These are phyloP conservation scores for Cataglyphis rosenhaueri DNA, from an alignment of 2,888 invertebrate species.

Conservation along the genomic window DNA sequence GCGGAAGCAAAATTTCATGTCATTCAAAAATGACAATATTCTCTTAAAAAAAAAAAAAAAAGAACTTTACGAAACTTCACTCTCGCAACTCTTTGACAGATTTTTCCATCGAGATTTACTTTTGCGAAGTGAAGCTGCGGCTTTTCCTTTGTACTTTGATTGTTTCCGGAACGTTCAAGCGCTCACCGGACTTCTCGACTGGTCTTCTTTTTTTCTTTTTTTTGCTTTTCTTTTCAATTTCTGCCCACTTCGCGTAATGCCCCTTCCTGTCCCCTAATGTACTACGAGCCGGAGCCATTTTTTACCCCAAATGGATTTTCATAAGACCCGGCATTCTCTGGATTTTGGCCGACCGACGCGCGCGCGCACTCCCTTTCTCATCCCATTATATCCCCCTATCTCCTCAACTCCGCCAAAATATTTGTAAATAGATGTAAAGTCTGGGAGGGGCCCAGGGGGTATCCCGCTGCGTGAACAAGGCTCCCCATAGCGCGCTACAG, in stretches of 20 bases:
- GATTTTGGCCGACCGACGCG: slow-evolving; percentile 61
- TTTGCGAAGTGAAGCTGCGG: slow-evolving; percentile 26
- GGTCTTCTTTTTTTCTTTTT: slow-evolving; percentile 49
- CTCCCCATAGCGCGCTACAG: slow-evolving; percentile 80
- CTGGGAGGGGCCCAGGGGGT: slow-evolving; percentile 78
- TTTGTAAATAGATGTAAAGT: slow-evolving; percentile 84
- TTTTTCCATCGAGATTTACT: slow-evolving; percentile 30
- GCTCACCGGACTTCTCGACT: slow-evolving; percentile 18
- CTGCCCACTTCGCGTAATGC: slow-evolving; percentile 45
- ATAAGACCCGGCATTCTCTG: slow-evolving; percentile 72
- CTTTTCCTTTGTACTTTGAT: slow-evolving; percentile 23
- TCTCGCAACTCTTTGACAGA: slow-evolving; percentile 4
- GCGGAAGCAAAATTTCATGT: not conserved
- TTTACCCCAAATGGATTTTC: slow-evolving; percentile 81
- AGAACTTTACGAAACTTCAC: not conserved
- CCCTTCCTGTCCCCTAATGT: slow-evolving; percentile 58
- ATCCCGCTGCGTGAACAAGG: slow-evolving; percentile 82
- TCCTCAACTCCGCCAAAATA: slow-evolving; percentile 81
- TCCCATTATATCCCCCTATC: slow-evolving; percentile 67
- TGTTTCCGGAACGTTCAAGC: slow-evolving; percentile 22
- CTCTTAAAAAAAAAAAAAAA: slow-evolving; percentile 20
- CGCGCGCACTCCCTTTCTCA: slow-evolving; percentile 63
- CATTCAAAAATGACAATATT: slow-evolving; percentile 14
- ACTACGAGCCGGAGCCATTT: slow-evolving; percentile 77
- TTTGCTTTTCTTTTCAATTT: slow-evolving; percentile 17